phyloP scores from a whole-genome alignment of 1,140 invertebrate genomes.

The Heterodera carotae region DNA sequence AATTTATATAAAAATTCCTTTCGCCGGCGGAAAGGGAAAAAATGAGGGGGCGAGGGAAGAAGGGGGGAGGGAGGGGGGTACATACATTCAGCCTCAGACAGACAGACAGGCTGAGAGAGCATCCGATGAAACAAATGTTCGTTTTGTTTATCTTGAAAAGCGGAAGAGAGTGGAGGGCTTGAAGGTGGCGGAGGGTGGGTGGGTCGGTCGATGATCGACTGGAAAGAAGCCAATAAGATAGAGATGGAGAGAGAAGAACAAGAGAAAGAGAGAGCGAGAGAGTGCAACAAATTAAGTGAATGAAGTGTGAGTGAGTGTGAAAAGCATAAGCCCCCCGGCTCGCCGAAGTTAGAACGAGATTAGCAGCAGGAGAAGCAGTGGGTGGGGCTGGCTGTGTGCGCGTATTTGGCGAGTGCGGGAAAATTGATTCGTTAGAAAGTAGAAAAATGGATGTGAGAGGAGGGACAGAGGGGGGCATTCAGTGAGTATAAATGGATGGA shows the following conservation, averaged over 20 bases:
- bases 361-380: neutral
- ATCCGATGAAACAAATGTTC: too few species aligned
- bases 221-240: neutral
- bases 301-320: neutral
- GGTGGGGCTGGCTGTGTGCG: neutral
- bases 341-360: neutral
- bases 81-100: too few species aligned
- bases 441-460: neutral
- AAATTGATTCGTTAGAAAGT: neutral
- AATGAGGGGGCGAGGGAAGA: too few species aligned
- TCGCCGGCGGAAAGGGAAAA: too few species aligned
- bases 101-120: too few species aligned
- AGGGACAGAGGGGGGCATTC: neutral
- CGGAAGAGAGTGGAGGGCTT: neutral
- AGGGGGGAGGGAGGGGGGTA: too few species aligned
- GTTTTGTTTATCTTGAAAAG: neutral
- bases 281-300: neutral
- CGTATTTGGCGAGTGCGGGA: neutral
- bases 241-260: neutral
- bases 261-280: neutral
- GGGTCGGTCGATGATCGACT: neutral
- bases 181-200: too few species aligned
- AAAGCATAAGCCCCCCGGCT: too few species aligned
- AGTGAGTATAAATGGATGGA: neutral
- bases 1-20: too few species aligned